Conservation (phyloP, 2,888 invertebrate species). For the Cinara cedri region DNA sequence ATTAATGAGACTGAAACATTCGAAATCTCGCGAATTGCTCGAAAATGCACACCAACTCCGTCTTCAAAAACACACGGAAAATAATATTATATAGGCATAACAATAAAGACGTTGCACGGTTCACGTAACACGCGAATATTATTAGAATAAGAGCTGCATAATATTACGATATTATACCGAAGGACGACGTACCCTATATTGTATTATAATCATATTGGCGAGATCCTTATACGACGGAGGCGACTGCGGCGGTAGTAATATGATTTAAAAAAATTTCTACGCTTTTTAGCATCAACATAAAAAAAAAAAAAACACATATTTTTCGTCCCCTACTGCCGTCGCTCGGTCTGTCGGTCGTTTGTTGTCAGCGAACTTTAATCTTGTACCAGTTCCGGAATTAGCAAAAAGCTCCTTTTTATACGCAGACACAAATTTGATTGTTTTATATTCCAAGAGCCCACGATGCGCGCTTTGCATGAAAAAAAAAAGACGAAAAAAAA, state of each 20-base stretch:
- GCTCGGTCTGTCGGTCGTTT: conserved; percentile 15
- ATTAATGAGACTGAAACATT: conserved; percentile 21
- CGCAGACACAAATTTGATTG: conserved; percentile 48
- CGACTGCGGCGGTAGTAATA: neutral
- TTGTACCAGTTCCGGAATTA: conserved; percentile 41
- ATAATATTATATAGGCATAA: too few relatives aligned
- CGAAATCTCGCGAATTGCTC: neutral
- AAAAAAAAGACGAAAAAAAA: neutral
- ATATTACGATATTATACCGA: neutral
- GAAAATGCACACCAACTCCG: too few relatives aligned
- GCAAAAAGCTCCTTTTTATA: conserved; percentile 24
- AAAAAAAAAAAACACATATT: conserved; percentile 14
- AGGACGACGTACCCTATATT: neutral
- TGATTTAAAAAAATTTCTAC: neutral
- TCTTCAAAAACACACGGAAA: neutral
- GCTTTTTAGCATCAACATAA: too few relatives aligned
- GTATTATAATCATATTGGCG: neutral
- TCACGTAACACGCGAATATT: conserved; percentile 6
- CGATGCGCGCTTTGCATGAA: neutral
- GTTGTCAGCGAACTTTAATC: conserved; percentile 49
- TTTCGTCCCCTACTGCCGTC: neutral
- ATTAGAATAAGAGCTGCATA: neutral
- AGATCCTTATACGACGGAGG: neutral
- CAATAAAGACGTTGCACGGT: neutral
- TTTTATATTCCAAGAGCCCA: conserved; percentile 8